Conservation (phyloP, 2,113 vertebrate species). For the Eulacestoma nigropectus region DNA sequence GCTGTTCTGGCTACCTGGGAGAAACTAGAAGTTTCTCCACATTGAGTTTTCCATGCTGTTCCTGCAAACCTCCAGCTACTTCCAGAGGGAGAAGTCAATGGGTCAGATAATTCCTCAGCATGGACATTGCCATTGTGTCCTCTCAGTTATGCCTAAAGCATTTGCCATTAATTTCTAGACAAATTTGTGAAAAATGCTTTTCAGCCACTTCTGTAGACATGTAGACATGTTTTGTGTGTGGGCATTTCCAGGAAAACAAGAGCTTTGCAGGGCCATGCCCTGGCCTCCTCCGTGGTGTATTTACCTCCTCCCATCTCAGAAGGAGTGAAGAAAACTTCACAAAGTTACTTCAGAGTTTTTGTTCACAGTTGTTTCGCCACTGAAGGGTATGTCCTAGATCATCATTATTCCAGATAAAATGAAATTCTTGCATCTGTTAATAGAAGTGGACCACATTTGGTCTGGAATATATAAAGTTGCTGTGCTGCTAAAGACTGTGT, state of each 20-base stretch:
- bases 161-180: not conserved
- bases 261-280: not conserved
- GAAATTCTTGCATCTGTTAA: not conserved
- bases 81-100: not conserved
- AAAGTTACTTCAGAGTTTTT: not conserved
- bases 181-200: not conserved
- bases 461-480: not conserved
- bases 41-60: not conserved
- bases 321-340: not conserved
- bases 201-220: not conserved
- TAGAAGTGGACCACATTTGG: not conserved
- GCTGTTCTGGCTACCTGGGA: not conserved
- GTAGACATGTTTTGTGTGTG: not conserved
- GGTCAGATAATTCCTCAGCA: not conserved
- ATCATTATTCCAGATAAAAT: not conserved
- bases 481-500: not conserved
- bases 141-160: accelerated
- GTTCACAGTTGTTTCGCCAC: not conserved
- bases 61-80: not conserved
- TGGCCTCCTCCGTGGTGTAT: not conserved
- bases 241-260: not conserved
- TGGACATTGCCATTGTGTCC: not conserved
- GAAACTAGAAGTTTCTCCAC: not conserved
- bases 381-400: not conserved
- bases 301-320: not conserved